phyloP scores from a whole-genome alignment of 2,797 vertebrate genomes.

The Etheostoma nigrum region DNA sequence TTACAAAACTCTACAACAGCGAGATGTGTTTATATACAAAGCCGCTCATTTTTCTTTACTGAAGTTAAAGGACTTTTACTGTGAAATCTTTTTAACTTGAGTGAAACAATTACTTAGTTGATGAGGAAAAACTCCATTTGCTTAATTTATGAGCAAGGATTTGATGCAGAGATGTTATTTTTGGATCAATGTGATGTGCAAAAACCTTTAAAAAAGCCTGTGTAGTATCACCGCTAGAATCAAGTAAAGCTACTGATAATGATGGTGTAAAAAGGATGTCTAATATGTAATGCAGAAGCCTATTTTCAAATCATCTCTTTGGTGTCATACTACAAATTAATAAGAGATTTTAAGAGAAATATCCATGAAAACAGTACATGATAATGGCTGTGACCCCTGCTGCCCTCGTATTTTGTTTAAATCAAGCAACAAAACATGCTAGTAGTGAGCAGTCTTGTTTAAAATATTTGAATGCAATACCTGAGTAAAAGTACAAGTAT shows the following conservation, averaged over 20 bases:
- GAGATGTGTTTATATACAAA: slow-evolving; percentile 7
- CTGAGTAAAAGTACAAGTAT: too few relatives aligned
- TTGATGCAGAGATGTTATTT: background rate
- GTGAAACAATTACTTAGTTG: background rate
- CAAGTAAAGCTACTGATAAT: background rate
- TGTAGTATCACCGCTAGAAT: background rate
- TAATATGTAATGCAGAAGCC: background rate
- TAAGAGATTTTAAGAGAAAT: background rate
- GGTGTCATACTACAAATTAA: background rate
- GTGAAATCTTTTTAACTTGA: slow-evolving; percentile 9
- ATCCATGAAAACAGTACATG: background rate
- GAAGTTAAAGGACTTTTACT: slow-evolving; percentile 3
- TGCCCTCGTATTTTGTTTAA: slow-evolving; percentile 5
- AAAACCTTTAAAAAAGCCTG: slow-evolving; percentile 3
- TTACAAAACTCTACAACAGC: slow-evolving; percentile 3
- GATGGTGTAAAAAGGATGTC: background rate
- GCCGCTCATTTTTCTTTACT: slow-evolving; percentile 6
- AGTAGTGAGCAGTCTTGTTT: too few relatives aligned
- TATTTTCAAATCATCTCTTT: background rate
- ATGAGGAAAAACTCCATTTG: background rate
- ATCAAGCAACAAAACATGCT: background rate
- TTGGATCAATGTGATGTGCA: background rate
- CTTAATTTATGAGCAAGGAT: background rate
- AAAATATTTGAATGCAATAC: too few relatives aligned
- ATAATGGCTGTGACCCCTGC: background rate